A percentile compares a stretch with the other conserved stretches of the same genome.
Evolutionary conservation across 1,140 invertebrate species (phyloP).

Genomic region (Rhyacophila brunnea): DNA sequence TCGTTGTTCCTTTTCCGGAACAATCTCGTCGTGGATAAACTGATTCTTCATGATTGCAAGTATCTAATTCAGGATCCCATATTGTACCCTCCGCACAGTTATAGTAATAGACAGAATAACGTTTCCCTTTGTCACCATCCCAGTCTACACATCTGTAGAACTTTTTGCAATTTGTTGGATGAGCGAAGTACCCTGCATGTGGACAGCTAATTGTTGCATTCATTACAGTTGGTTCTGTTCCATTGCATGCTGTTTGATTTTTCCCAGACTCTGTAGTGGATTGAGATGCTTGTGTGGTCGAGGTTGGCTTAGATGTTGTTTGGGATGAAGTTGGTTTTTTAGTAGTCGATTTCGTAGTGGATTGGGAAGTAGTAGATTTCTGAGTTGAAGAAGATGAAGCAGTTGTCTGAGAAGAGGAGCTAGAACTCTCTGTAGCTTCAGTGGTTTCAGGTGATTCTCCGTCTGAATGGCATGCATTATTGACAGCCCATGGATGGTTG

Average conservation of each 20-base stretch:
- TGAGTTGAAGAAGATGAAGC: not conserved
- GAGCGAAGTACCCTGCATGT: constrained; percentile 63
- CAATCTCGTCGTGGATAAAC: constrained; percentile 50
- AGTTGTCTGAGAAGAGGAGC: not conserved
- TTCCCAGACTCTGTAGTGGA: constrained; percentile 36
- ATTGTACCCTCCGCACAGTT: constrained; percentile 61
- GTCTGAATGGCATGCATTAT: constrained; percentile 13
- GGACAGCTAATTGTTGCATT: constrained; percentile 42
- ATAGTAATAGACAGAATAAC: constrained; percentile 64
- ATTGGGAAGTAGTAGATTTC: not conserved
- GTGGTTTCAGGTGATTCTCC: not conserved
- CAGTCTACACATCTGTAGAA: constrained; percentile 73
- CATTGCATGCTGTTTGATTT: constrained; percentile 30
- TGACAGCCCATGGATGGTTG: constrained; percentile 43
- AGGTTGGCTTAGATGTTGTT: constrained; percentile 22
- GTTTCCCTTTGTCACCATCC: constrained; percentile 56
- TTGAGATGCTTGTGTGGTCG: constrained; percentile 6
- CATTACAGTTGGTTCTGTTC: constrained; percentile 18
- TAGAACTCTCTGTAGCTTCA: not conserved
- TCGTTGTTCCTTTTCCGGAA: constrained; percentile 25
- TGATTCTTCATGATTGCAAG: constrained; percentile 55
- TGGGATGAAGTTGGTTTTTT: constrained; percentile 7
- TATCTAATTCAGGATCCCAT: constrained; percentile 57
- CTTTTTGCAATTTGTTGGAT: constrained; percentile 66
- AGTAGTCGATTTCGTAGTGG: not conserved